Evolutionary conservation across 1,140 invertebrate genomes (phyloP).

Genomic region (Caerostris extrusa): DNA sequence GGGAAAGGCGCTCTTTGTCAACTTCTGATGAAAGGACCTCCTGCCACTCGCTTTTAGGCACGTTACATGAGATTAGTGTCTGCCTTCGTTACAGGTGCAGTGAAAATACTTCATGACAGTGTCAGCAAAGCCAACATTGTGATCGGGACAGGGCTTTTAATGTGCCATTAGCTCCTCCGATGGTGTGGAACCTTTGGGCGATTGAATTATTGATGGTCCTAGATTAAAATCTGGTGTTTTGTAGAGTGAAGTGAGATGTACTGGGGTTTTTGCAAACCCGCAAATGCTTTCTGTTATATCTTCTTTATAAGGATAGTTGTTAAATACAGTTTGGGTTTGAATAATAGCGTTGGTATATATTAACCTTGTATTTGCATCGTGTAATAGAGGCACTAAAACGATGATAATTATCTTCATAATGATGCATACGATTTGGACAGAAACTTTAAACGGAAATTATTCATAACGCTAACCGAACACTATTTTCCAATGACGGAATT

Average conservation of each 20-base stretch:
- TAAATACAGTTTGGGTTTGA: too few relatives aligned
- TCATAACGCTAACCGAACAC: too few relatives aligned
- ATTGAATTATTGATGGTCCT: constrained; percentile 18
- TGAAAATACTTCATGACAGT: not conserved
- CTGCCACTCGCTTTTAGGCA: constrained; percentile 1
- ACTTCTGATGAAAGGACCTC: not conserved
- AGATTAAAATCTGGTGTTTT: not conserved
- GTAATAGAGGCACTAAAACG: too few relatives aligned
- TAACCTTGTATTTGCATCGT: too few relatives aligned
- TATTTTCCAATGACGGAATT: too few relatives aligned
- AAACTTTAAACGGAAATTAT: too few relatives aligned
- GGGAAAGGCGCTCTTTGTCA: constrained; percentile 17
- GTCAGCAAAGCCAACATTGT: constrained; percentile 34
- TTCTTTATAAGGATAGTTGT: too few relatives aligned
- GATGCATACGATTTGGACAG: too few relatives aligned
- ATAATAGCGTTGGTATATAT: too few relatives aligned
- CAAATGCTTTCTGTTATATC: not conserved
- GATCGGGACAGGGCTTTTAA: not conserved
- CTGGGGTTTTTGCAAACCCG: not conserved
- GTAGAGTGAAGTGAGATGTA: not conserved
- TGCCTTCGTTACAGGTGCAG: constrained; percentile 38
- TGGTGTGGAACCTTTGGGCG: not conserved
- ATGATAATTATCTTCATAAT: too few relatives aligned
- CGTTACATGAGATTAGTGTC: constrained; percentile 50
- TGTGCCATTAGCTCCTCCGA: not conserved